Evolutionary conservation across 2,797 vertebrate genomes (phyloP).

Genomic region (Taenioides sp.): DNA sequence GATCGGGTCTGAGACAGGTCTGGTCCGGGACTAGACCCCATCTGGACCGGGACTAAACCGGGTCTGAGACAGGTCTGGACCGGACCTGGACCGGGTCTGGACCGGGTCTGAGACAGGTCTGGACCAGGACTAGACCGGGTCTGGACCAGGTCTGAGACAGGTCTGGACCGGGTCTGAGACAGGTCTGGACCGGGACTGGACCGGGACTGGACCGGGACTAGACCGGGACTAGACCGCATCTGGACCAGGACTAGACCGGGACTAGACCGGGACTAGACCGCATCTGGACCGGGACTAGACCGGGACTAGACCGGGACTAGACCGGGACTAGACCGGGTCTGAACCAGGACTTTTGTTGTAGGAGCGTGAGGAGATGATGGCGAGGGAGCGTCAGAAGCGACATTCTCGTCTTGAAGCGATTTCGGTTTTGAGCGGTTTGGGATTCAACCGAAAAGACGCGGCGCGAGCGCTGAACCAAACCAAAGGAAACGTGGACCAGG

Average conservation of each 20-base stretch:
- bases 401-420: constrained; percentile 75
- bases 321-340: not conserved
- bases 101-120: no score
- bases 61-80: no score
- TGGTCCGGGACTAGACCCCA: no score
- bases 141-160: not conserved
- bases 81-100: no score
- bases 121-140: not conserved
- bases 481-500: constrained; percentile 80
- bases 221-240: no score
- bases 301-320: not conserved
- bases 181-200: no score
- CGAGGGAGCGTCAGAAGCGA: constrained; percentile 82
- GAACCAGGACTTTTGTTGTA: constrained; percentile 43
- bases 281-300: not conserved
- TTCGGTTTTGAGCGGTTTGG: constrained; percentile 79
- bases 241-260: no score
- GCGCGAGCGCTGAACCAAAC: constrained; percentile 81
- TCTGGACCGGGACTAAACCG: not conserved
- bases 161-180: no score
- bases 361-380: constrained; percentile 84
- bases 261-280: no score
- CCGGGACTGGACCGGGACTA: no score
- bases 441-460: constrained; percentile 82
- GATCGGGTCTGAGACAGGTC: not conserved